phyloP scores from a whole-genome alignment of 2,113 vertebrate genomes.

The Macaca mulatta region DNA sequence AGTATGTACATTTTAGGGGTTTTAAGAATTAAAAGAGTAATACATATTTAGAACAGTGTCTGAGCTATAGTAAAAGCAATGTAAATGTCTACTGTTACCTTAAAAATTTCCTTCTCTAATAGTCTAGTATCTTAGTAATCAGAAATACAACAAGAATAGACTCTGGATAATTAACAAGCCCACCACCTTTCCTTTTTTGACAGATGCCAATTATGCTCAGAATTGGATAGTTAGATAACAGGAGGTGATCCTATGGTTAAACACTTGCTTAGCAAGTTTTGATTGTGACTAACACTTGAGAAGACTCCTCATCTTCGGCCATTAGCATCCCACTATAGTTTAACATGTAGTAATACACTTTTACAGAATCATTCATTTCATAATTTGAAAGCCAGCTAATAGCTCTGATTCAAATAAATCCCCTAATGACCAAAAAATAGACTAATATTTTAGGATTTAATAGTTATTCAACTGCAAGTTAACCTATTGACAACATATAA shows the following conservation, averaged over 20 bases:
- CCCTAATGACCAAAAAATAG: not conserved
- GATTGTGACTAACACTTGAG: not conserved
- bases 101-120: not conserved
- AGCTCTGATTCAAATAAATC: not conserved
- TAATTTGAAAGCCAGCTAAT: not conserved
- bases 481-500: not conserved
- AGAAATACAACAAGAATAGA: not conserved
- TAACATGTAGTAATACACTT: not conserved
- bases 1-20: not conserved
- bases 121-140: not conserved
- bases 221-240: not conserved
- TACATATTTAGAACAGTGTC: not conserved
- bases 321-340: not conserved
- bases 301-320: not conserved
- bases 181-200: not conserved
- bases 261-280: not conserved
- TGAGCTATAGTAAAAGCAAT: not conserved
- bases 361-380: not conserved
- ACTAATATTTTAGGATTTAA: not conserved
- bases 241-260: not conserved
- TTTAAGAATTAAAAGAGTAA: not conserved
- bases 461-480: not conserved
- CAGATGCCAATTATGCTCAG: not conserved
- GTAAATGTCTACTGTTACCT: not conserved
- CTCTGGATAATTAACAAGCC: not conserved